Evolutionary conservation across 2,888 invertebrate species (phyloP), one percentile per base, ranked within the genome.

Genomic region (Ormia ochracea): DNA sequence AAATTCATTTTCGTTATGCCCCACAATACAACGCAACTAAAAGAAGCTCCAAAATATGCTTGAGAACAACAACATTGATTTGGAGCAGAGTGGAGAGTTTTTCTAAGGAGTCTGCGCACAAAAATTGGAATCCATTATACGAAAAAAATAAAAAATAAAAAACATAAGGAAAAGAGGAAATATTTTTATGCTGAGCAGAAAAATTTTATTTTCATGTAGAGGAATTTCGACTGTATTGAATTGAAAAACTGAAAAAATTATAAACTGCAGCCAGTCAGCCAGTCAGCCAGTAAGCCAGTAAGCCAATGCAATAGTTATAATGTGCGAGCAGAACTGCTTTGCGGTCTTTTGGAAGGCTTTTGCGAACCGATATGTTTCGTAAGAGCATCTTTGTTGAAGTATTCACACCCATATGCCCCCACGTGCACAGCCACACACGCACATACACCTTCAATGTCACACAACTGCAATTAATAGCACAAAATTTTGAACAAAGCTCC

Each of bases 1-100:
- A 52, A 31, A 12, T 33, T 31, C 36, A 33, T 54, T 21, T 54
- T 54, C 54, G 21, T 21, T 54, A 5, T 19, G 21, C 12, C 33
- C n/a, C 56, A 6, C 21, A 1, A 38, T 3, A 23, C 10, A 23
- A 9, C 9, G 10, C 36, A 33, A 21, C 10, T 2, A 41, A 4
- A 50, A 59, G 26, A 70, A 52, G 6, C 4, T 3, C 9, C 3
- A 26, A 28, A 54, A 54, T 14, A 56, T 26, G 14, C 14, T 17
- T 4, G 28, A 31, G 33, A 33, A 48, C 10, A 63, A 17, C 65
- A 52, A 56, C 70, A 63, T 70, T 65, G 12, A 69, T 50, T 36
- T 50, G 38, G n/a, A n/a, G n/a, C n/a, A n/a, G n/a, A n/a, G 12
- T 65, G 77, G 63, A 70, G 63, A 77, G 38, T 75, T 75, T 59